phyloP scores from a whole-genome alignment of 2,797 vertebrate genomes.

The Anableps anableps region DNA sequence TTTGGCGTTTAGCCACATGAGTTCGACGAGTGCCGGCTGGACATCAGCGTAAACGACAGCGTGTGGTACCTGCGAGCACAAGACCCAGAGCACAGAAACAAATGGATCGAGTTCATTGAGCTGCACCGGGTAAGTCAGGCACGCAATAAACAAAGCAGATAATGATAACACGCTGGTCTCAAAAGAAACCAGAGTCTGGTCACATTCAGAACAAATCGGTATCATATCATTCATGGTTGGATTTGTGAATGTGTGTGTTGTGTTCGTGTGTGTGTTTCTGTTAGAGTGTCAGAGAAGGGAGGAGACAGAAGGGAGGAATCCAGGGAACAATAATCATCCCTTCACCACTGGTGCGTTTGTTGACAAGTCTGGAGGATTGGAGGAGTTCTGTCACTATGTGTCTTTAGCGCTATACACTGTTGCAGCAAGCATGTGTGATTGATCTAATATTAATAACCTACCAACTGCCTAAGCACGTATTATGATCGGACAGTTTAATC shows the following conservation, averaged over 20 bases:
- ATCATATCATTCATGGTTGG: slow-evolving; percentile 10
- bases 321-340: slow-evolving; percentile 69
- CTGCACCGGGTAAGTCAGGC: slow-evolving; percentile 88
- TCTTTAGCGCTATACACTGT: slow-evolving; percentile 4
- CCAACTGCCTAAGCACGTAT: background rate
- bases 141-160: background rate
- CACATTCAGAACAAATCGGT: slow-evolving; percentile 4
- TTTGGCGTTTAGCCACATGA: slow-evolving; percentile 86
- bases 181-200: slow-evolving; percentile 1
- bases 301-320: slow-evolving; percentile 70
- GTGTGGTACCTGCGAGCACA: slow-evolving; percentile 96
- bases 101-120: slow-evolving; percentile 93
- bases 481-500: background rate
- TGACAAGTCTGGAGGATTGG: slow-evolving; percentile 39
- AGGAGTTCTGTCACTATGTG: slow-evolving; percentile 12
- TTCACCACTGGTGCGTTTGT: slow-evolving; percentile 68
- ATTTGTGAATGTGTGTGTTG: slow-evolving; percentile 23
- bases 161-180: background rate
- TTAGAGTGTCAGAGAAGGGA: slow-evolving; percentile 75
- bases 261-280: slow-evolving; percentile 64
- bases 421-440: background rate
- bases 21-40: slow-evolving; percentile 95
- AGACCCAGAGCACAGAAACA: slow-evolving; percentile 89
- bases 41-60: slow-evolving; percentile 94
- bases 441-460: background rate